Conservation (phyloP, 2,113 vertebrate genomes). For the Brevimyrus niger region DNA sequence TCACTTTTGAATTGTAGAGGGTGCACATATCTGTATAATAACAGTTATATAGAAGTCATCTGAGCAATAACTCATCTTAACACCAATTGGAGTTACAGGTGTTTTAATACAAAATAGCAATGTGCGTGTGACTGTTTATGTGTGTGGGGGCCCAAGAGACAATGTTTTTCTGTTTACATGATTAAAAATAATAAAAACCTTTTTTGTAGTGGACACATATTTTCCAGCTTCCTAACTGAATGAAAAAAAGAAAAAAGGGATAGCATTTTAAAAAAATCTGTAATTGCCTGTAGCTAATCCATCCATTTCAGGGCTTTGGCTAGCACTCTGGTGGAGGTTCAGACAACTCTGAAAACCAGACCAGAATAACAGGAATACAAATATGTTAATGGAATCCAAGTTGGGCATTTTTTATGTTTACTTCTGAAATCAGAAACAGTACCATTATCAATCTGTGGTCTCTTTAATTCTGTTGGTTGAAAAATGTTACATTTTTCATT, state of each 20-base stretch:
- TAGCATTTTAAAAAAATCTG: neutral
- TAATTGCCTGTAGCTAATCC: neutral
- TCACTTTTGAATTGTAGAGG: neutral
- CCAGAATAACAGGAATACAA: neutral
- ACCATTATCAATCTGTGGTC: neutral
- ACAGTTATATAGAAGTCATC: conserved; percentile 1
- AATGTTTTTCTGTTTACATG: neutral
- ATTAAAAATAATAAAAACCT: neutral
- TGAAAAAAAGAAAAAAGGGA: neutral
- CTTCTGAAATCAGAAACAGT: neutral
- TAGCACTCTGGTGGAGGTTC: neutral
- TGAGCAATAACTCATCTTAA: conserved; percentile 10
- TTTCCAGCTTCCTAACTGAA: neutral
- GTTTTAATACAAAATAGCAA: neutral
- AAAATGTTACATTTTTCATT: neutral
- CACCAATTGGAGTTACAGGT: neutral
- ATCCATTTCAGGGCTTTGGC: neutral
- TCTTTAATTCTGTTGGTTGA: neutral
- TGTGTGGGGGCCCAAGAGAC: neutral
- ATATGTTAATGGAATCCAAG: neutral
- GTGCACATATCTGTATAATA: conserved; percentile 3
- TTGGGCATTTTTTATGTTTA: neutral
- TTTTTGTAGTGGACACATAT: neutral
- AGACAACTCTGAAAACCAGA: neutral
- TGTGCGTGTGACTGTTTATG: neutral